These are phyloP conservation scores for Gymnoscelis rufifasciata DNA, from an alignment of 2,888 invertebrate species.

Conservation along the genomic window DNA sequence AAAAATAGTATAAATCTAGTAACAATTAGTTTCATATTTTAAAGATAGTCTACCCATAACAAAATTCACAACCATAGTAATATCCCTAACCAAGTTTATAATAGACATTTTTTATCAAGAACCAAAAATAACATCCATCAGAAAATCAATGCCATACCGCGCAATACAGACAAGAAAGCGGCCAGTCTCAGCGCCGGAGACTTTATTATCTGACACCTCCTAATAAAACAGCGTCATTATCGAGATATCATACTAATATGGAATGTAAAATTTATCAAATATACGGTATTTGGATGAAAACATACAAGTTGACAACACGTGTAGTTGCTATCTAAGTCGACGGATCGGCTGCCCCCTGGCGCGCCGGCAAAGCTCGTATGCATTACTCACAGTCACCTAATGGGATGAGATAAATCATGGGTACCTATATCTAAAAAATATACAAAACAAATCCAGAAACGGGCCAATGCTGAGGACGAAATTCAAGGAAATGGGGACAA, in stretches of 20 bases:
- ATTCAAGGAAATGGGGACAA: constrained; percentile 76
- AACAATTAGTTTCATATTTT: too few relatives aligned
- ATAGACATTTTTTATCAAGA: too few relatives aligned
- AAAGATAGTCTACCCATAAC: too few relatives aligned
- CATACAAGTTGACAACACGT: constrained; percentile 78
- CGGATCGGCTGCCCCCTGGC: constrained; percentile 72
- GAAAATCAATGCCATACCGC: too few relatives aligned
- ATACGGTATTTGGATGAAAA: constrained; percentile 73
- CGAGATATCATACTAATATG: constrained; percentile 68
- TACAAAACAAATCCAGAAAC: constrained; percentile 60
- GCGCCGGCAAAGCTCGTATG: constrained; percentile 55
- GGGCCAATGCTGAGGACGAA: constrained; percentile 70
- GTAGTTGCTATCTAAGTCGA: constrained; percentile 70
- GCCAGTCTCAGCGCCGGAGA: constrained; percentile 32
- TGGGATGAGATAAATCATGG: constrained; percentile 74
- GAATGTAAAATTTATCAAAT: constrained; percentile 71
- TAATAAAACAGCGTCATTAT: constrained; percentile 63
- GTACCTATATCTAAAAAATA: constrained; percentile 57
- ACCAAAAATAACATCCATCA: too few relatives aligned
- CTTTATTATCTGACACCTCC: constrained; percentile 63
- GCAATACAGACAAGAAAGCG: not conserved
- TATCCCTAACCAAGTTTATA: too few relatives aligned
- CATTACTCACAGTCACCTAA: constrained; percentile 76
- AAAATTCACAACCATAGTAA: too few relatives aligned
- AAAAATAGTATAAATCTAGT: too few relatives aligned